phyloP scores from a whole-genome alignment of 1,140 invertebrate genomes.

The Eumaeus atala region DNA sequence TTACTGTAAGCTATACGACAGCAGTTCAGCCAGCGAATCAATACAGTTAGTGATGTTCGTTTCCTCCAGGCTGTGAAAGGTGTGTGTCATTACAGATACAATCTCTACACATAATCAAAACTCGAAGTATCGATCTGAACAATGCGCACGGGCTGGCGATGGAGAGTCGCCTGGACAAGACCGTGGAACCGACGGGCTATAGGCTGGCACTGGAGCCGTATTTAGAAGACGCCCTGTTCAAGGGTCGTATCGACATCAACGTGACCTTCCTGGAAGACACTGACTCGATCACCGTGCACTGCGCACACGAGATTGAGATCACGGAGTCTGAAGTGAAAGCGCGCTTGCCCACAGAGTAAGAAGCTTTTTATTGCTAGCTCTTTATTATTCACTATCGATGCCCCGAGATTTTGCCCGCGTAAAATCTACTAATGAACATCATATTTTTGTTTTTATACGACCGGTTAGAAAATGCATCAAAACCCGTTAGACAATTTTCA shows the following conservation, averaged over 20 bases:
- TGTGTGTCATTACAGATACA: constrained; percentile 19
- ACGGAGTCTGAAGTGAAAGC: constrained; percentile 51
- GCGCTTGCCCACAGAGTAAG: constrained; percentile 37
- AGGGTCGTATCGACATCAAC: constrained; percentile 77
- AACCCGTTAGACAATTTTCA: too few species aligned
- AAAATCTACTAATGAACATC: too few species aligned
- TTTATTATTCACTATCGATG: too few species aligned
- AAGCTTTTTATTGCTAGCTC: constrained; percentile 3
- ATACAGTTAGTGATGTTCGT: too few species aligned
- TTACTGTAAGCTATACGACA: too few species aligned
- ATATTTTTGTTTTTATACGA: too few species aligned
- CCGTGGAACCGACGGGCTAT: constrained; percentile 77
- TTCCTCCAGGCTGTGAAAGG: too few species aligned
- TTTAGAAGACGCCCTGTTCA: constrained; percentile 75
- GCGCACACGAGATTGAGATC: constrained; percentile 77
- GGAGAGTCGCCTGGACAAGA: constrained; percentile 74
- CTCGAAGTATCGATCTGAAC: constrained; percentile 77
- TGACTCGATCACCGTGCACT: constrained; percentile 77
- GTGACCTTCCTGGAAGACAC: constrained; percentile 75
- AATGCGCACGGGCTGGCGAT: constrained; percentile 75
- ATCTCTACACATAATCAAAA: constrained; percentile 51
- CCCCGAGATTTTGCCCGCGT: too few species aligned
- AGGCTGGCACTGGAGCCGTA: constrained; percentile 77
- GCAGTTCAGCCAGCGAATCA: too few species aligned
- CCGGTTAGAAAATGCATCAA: too few species aligned